Evolutionary conservation across 2,797 vertebrate species (phyloP), one percentile per base, ranked within the genome.

Genomic region (Pseudochromis fuscus): DNA sequence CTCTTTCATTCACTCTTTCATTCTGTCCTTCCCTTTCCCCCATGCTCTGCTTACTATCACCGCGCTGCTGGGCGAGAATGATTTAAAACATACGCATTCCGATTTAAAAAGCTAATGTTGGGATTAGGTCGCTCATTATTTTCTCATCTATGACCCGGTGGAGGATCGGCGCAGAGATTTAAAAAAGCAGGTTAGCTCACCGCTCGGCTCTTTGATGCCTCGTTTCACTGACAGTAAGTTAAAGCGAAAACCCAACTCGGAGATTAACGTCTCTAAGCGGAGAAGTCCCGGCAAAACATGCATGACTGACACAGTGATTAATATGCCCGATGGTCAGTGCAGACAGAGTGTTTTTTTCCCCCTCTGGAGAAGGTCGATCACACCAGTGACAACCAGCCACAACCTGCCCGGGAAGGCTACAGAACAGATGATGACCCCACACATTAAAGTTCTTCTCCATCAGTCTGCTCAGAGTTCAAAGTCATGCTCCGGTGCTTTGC

Each of bases 11-110:
- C 89, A 87, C 79, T 87, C 84, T 82, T 89, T 86, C 73, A 70
- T 81, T 78, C 78, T 72, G 67, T 81, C 74, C 62, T 79, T 82
- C 78, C 66, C 75, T 81, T 79, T 83, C 67, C 33, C 82, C 72
- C 25, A 33, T 55, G 88, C 86, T 95, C 93, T 94, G 94, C 87
- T 94, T 92, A 92, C 89, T 81, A 88, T 95, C 94, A 93, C 81
- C 33, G 51, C 16, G 21, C 83, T 68, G 79, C 72, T 58, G 79
- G 88, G 89, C 48, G 45, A 78, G 82, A 86, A 88, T 93, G 89
- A 94, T 94, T 93, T 91, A 91, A 94, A 94, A 90, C 93, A 93
- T 87, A 91, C 82, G 78, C 88, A 91, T 93, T 92, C 91, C 84
- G 23, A 87, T 91, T 91, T 83, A 90, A 89, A 92, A 92, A 92